Evolutionary conservation across 2,888 invertebrate species (phyloP), one percentile per base, ranked within the genome.

Genomic region (Xiphydria camelus): DNA sequence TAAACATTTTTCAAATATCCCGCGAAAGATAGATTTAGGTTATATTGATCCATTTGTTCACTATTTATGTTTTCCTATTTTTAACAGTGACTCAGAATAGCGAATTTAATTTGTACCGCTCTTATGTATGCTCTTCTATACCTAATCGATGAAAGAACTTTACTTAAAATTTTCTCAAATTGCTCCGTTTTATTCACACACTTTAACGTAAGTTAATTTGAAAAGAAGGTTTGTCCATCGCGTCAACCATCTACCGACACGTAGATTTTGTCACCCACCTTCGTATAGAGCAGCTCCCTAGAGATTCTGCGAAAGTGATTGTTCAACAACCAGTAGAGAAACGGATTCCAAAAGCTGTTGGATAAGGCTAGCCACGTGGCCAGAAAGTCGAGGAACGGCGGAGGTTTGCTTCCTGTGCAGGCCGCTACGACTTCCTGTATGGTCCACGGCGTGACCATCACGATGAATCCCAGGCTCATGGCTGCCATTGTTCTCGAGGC

Each of bases 391-490:
- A 92, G 77, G 50, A 87, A 84, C 22, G 88, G 86, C 2, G 91
- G 91, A 48, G 91, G 85, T 81, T 88, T 89, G 61, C 90, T 87
- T 47, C 91, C 91, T 17, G 92, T 92, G 73, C 92, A 92, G 20
- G 92, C 91, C 23, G 89, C 90, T 26, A 92, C 91, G 51, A 92
- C 90, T 81, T 92, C 92, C 78, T 91, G 91, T 59, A 92, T 91
- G 36, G 91, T 91, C 82, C 91, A 92, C 31, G 92, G 92, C 47
- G 92, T 92, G 56, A 92, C 91, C 83, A 91, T 87, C 46, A 93
- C 91, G 69, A 92, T 91, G 79, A 92, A 93, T 45, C 91, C 91
- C 66, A 92, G 79, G 48, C 92, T 92, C 85, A 93, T 92, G 38
- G 92, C 91, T 1, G 92, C 92, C 91, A 92, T 91, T 52, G 92